phyloP scores from a whole-genome alignment of 2,113 vertebrate genomes.

The Charina bottae region DNA sequence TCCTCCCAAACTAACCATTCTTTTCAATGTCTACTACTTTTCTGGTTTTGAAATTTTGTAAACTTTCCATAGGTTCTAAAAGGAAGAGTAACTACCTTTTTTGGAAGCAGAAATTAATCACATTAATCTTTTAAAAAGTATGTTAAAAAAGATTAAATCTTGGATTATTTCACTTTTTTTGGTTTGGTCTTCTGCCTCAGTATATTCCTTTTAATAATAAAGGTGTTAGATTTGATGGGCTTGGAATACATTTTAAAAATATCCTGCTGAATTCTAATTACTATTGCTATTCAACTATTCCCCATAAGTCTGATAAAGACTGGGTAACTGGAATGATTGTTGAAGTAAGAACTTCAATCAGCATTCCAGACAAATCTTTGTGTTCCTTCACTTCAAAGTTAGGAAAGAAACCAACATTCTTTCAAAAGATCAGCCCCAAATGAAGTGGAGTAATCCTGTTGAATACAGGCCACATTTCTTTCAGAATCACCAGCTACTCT shows the following conservation, averaged over 20 bases:
- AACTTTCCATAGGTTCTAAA: not conserved
- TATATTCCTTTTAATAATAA: not conserved
- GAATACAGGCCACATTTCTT: not conserved
- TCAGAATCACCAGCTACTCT: not conserved
- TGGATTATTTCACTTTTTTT: not conserved
- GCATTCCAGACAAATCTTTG: conserved; percentile 7
- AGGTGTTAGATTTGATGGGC: conserved; percentile 16
- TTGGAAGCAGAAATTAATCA: not conserved
- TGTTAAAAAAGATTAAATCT: not conserved
- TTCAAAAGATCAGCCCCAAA: conserved; percentile 24
- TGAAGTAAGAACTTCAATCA: conserved; percentile 6
- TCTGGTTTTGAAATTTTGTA: not conserved
- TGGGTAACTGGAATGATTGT: not conserved
- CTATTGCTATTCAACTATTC: not conserved
- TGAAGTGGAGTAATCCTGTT: not conserved
- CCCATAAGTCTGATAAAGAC: not conserved
- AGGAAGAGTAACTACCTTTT: not conserved
- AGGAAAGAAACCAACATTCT: not conserved
- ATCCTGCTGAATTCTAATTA: not conserved
- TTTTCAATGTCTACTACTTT: not conserved
- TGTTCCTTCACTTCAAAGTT: not conserved
- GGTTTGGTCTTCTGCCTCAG: not conserved
- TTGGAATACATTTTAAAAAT: not conserved
- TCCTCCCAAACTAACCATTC: not conserved
- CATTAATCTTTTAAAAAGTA: not conserved